Evolutionary conservation across 2,797 vertebrate species (phyloP).

Genomic region (Heterohyrax brucei): DNA sequence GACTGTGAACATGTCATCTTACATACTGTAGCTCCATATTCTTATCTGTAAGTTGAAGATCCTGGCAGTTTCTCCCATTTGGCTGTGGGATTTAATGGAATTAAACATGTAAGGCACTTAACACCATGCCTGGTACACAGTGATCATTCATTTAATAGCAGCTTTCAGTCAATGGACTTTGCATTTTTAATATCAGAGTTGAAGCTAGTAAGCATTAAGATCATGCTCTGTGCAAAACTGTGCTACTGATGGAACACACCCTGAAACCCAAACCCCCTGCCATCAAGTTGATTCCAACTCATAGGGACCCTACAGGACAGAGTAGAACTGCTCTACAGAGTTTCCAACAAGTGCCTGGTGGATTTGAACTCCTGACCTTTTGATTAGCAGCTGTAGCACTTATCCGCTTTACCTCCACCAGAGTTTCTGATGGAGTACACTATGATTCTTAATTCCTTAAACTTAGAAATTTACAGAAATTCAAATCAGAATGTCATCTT

Average conservation of each 20-base stretch:
- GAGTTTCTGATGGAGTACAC: not conserved
- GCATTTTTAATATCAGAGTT: not conserved
- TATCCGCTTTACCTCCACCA: too few relatives aligned
- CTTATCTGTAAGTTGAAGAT: not conserved
- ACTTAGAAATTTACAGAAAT: not conserved
- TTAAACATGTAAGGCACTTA: not conserved
- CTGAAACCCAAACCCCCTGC: too few relatives aligned
- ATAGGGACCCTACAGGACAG: too few relatives aligned
- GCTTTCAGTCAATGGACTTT: not conserved
- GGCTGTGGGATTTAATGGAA: not conserved
- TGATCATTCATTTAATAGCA: not conserved
- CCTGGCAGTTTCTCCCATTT: not conserved
- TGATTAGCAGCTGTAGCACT: too few relatives aligned
- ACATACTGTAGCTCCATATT: not conserved
- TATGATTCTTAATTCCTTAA: not conserved
- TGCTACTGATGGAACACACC: not conserved
- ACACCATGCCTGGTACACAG: not conserved
- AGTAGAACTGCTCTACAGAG: too few relatives aligned
- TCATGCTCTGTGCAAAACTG: not conserved
- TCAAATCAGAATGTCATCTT: not conserved
- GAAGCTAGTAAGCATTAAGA: not conserved
- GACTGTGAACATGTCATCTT: not conserved
- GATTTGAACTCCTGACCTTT: too few relatives aligned
- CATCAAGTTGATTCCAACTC: too few relatives aligned
- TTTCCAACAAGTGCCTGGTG: too few relatives aligned